phyloP scores from a whole-genome alignment of 2,113 vertebrate species.

The Colaptes auratus region DNA sequence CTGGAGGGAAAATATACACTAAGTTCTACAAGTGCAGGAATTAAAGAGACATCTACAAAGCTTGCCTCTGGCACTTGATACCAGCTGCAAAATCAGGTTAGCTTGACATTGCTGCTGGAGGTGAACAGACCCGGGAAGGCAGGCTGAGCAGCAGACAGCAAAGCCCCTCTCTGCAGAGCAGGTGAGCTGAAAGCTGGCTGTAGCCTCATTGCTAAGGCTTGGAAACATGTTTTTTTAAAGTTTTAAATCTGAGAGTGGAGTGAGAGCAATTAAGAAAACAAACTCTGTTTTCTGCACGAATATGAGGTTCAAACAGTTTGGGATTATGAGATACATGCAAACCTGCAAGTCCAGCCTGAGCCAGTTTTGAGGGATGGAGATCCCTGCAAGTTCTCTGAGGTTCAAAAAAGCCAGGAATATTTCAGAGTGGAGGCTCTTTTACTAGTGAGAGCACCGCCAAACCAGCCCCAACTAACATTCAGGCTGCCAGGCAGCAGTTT shows the following conservation, averaged over 20 bases:
- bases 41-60: conserved; percentile 56
- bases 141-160: background rate
- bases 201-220: background rate
- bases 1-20: conserved; percentile 39
- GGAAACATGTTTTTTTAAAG: background rate
- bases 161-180: background rate
- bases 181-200: background rate
- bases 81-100: conserved; percentile 53
- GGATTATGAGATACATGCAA: background rate
- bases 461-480: background rate
- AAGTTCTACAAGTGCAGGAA: conserved; percentile 44
- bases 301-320: background rate
- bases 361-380: background rate
- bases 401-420: background rate
- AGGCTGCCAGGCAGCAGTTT: background rate
- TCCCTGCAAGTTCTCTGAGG: background rate
- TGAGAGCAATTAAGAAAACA: conserved; percentile 4
- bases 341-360: background rate
- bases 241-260: background rate
- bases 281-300: background rate
- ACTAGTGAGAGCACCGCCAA: background rate
- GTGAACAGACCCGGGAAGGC: background rate
- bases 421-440: rapidly evolving
- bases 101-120: conserved; percentile 59
- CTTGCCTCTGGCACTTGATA: conserved; percentile 31